These are phyloP conservation scores for Limenitis arthemis DNA, from an alignment of 2,888 invertebrate species.

Conservation along the genomic window DNA sequence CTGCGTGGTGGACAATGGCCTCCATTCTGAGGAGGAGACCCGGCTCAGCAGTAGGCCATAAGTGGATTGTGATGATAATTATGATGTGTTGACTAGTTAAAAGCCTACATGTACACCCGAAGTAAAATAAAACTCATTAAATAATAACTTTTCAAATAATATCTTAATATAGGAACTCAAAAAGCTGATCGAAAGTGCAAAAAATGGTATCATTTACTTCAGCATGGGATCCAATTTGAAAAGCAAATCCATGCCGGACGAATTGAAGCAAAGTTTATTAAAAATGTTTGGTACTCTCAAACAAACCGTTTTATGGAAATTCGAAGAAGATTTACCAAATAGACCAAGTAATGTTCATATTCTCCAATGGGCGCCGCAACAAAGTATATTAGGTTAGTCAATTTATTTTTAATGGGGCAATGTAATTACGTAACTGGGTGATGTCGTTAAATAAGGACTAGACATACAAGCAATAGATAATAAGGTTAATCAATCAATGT, in stretches of 20 bases:
- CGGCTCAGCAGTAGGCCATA: too few relatives aligned
- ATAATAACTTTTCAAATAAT: not conserved
- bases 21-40: too few relatives aligned
- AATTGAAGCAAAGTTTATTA: constrained; percentile 33
- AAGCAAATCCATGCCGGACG: constrained; percentile 37
- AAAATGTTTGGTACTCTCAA: constrained; percentile 41
- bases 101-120: too few relatives aligned
- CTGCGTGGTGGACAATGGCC: too few relatives aligned
- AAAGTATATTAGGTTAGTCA: constrained; percentile 39
- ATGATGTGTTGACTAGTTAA: too few relatives aligned
- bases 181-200: constrained; percentile 40
- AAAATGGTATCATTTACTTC: constrained; percentile 51
- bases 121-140: too few relatives aligned
- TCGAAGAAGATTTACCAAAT: constrained; percentile 36
- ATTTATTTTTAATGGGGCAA: too few relatives aligned
- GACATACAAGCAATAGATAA: too few relatives aligned
- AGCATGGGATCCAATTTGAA: constrained; percentile 50
- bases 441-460: too few relatives aligned
- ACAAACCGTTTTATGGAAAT: constrained; percentile 54
- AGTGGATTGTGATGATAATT: too few relatives aligned
- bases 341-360: constrained; percentile 55
- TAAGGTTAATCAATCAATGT: not conserved
- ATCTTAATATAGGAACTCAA: constrained; percentile 38
- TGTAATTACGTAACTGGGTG: too few relatives aligned
- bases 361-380: constrained; percentile 55